Conservation (phyloP, 2,113 vertebrate species). For the Cardinalis cardinalis region DNA sequence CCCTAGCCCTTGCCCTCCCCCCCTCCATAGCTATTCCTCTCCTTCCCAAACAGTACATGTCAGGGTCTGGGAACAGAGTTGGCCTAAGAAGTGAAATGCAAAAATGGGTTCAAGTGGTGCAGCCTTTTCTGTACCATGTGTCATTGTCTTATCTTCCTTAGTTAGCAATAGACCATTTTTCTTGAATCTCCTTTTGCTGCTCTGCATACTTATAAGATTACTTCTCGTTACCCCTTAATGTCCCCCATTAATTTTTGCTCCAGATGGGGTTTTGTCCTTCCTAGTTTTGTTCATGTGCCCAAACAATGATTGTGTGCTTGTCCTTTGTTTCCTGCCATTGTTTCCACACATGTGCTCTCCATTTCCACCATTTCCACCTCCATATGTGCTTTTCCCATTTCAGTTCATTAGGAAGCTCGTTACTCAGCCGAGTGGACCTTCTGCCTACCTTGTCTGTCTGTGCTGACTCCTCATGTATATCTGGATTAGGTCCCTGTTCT, state of each 20-base stretch:
- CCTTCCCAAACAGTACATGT: neutral
- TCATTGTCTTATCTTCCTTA: neutral
- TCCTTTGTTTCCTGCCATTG: neutral
- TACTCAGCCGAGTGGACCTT: neutral
- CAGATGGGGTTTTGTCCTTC: neutral
- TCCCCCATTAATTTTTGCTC: neutral
- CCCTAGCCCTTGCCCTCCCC: neutral
- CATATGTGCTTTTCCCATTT: conserved; percentile 6
- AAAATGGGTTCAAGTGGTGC: neutral
- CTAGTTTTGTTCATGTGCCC: conserved; percentile 2
- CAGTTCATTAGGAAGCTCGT: neutral
- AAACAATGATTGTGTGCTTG: neutral
- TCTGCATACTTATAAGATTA: neutral
- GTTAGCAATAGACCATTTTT: neutral
- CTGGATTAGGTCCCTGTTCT: neutral
- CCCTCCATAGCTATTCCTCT: neutral
- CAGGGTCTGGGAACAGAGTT: neutral
- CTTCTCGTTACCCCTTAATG: neutral
- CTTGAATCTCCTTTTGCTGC: neutral
- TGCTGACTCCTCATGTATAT: neutral
- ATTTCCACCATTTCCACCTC: conserved; percentile 27
- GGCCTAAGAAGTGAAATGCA: neutral
- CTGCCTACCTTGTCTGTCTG: neutral
- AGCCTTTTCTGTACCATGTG: neutral
- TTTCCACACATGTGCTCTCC: neutral